These are phyloP conservation scores for Psettodes erumei DNA, from an alignment of 2,113 vertebrate species.

Conservation along the genomic window DNA sequence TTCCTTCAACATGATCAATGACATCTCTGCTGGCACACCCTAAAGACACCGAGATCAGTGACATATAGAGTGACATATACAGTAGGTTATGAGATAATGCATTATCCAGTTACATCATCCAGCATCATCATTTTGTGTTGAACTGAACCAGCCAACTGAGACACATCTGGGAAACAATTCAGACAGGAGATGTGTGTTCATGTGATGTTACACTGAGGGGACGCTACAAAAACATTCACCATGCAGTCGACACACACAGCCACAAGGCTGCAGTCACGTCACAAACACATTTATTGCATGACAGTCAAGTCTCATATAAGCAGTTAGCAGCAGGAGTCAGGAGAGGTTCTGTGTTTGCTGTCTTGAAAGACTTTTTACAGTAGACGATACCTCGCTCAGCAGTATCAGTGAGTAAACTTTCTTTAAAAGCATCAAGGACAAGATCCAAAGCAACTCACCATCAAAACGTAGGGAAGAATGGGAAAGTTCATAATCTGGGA, in stretches of 20 bases:
- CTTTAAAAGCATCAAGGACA: background rate
- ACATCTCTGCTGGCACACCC: background rate
- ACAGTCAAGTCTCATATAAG: background rate
- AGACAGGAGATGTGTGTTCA: background rate
- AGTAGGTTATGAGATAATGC: background rate
- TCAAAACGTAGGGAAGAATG: background rate
- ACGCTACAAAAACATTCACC: constrained; percentile 26
- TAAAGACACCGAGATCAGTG: no score
- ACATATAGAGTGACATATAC: no score
- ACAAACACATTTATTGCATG: background rate
- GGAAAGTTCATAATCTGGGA: background rate
- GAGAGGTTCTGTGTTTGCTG: background rate
- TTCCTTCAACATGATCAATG: no score
- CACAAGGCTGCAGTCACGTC: background rate
- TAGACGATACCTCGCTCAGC: background rate
- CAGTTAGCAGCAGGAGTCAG: background rate
- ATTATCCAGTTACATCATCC: background rate
- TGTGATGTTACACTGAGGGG: background rate
- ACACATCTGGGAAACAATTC: background rate
- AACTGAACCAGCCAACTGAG: background rate
- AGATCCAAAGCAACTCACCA: background rate
- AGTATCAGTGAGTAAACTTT: background rate
- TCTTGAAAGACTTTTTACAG: background rate
- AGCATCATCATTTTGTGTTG: background rate
- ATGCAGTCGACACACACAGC: constrained; percentile 29